Conservation (phyloP, 2,113 vertebrate species). For the Apteryx owenii region DNA sequence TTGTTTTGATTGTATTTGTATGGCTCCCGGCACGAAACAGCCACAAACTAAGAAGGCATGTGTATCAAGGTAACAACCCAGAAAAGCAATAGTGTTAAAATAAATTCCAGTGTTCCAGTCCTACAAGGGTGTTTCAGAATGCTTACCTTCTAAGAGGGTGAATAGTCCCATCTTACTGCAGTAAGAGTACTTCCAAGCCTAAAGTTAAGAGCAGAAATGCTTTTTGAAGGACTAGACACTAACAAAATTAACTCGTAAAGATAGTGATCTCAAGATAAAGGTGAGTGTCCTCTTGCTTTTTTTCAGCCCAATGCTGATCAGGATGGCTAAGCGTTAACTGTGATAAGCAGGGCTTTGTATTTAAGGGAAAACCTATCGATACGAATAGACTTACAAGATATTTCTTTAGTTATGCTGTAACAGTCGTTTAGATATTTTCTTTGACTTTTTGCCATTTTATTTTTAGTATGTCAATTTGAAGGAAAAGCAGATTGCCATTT, state of each 20-base stretch:
- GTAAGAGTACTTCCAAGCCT: background rate
- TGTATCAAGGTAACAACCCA: background rate
- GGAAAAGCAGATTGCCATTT: constrained; percentile 1
- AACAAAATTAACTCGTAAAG: background rate
- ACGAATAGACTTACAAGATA: background rate
- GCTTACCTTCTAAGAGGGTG: background rate
- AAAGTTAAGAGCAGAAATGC: background rate
- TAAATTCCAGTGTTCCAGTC: background rate
- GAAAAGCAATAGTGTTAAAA: background rate
- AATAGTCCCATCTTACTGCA: background rate
- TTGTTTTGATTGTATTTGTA: background rate
- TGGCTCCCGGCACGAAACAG: background rate
- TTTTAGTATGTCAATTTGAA: background rate
- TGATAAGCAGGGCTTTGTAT: background rate
- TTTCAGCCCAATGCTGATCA: background rate
- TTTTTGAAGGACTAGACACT: background rate
- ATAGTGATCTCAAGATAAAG: background rate
- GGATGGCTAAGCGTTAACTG: background rate
- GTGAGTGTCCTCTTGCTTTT: background rate
- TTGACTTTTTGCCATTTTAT: constrained; percentile 11
- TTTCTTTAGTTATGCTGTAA: background rate
- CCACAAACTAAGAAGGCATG: background rate
- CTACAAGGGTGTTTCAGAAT: background rate
- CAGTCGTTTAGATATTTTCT: background rate
- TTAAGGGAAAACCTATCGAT: background rate